A percentile compares a stretch with the other conserved stretches of the same genome.
phyloP scores from a whole-genome alignment of 2,888 invertebrate species.

The Stenchaetothrips biformis region DNA sequence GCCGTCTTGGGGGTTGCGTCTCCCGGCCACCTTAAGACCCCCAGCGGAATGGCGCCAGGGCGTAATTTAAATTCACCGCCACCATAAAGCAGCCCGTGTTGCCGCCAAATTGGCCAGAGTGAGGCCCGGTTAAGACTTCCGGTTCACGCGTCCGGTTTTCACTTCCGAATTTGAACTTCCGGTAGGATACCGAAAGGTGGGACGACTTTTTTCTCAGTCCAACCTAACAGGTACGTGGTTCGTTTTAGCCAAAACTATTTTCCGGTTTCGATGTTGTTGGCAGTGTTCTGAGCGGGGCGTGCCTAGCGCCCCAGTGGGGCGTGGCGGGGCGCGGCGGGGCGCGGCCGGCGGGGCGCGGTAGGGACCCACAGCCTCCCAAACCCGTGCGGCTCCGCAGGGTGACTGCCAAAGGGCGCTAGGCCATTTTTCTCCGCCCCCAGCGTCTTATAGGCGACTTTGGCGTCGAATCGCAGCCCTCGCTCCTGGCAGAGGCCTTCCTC shows the following conservation, averaged over 20 bases:
- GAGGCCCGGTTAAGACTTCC: too few species aligned
- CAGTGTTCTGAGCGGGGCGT: too few species aligned
- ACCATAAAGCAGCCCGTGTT: too few species aligned
- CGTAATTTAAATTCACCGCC: slow-evolving; percentile 21
- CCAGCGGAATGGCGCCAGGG: background rate
- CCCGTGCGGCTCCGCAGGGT: background rate
- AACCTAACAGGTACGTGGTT: too few species aligned
- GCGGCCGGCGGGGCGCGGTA: background rate
- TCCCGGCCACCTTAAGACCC: background rate
- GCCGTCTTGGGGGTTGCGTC: slow-evolving; percentile 3
- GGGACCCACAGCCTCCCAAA: background rate
- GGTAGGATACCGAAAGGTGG: too few species aligned
- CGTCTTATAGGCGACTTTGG: background rate
- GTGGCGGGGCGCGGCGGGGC: background rate
- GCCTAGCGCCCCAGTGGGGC: too few species aligned
- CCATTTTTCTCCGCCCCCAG: background rate
- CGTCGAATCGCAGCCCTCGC: background rate
- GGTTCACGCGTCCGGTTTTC: too few species aligned
- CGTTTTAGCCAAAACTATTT: too few species aligned
- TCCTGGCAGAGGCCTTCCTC: background rate
- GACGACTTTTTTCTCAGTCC: too few species aligned
- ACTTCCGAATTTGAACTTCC: too few species aligned
- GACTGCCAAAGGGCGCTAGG: background rate
- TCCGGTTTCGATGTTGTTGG: too few species aligned
- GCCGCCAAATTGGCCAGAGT: too few species aligned